Conservation (phyloP, 2,888 invertebrate genomes). For the Eretmocerus hayati region DNA sequence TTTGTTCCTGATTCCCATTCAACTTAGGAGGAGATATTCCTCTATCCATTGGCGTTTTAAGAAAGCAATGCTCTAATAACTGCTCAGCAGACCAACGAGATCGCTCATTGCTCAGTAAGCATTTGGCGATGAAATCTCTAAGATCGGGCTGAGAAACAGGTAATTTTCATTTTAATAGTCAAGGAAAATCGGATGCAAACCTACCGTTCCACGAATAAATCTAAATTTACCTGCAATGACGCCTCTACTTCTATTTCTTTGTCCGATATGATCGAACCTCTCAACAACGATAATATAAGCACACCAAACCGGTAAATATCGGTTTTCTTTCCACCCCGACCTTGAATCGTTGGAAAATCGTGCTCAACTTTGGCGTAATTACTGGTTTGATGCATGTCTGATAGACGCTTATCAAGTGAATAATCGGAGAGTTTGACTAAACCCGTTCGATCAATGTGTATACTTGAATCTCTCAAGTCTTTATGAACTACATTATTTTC, state of each 20-base stretch:
- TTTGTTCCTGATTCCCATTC: slow-evolving; percentile 32
- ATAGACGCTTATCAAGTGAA: slow-evolving; percentile 61
- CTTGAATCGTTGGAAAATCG: slow-evolving; percentile 41
- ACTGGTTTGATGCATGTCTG: slow-evolving; percentile 49
- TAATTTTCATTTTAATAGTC: not conserved
- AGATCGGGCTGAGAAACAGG: slow-evolving; percentile 51
- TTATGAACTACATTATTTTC: slow-evolving; percentile 76
- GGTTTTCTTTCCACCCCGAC: slow-evolving; percentile 58
- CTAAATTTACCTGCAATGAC: slow-evolving; percentile 41
- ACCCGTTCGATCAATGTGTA: slow-evolving; percentile 64
- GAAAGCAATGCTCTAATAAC: slow-evolving; percentile 69
- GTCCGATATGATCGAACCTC: slow-evolving; percentile 50
- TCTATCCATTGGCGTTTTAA: slow-evolving; percentile 51
- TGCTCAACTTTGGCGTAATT: slow-evolving; percentile 38
- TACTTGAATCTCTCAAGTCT: slow-evolving; percentile 67
- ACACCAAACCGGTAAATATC: slow-evolving; percentile 70
- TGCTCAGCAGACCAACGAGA: slow-evolving; percentile 69
- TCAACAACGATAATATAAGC: slow-evolving; percentile 60
- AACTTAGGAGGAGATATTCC: slow-evolving; percentile 44
- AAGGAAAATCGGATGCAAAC: not conserved
- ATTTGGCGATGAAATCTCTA: slow-evolving; percentile 67
- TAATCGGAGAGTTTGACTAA: slow-evolving; percentile 60
- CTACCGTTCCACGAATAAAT: slow-evolving; percentile 4
- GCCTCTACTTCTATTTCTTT: slow-evolving; percentile 55
- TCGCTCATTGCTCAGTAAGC: slow-evolving; percentile 63